Percentiles rank a stretch among this genome's conserved stretches.
These are phyloP conservation scores for Kryptolebias marmoratus DNA, from an alignment of 2,113 vertebrate genomes.

Conservation along the genomic window DNA sequence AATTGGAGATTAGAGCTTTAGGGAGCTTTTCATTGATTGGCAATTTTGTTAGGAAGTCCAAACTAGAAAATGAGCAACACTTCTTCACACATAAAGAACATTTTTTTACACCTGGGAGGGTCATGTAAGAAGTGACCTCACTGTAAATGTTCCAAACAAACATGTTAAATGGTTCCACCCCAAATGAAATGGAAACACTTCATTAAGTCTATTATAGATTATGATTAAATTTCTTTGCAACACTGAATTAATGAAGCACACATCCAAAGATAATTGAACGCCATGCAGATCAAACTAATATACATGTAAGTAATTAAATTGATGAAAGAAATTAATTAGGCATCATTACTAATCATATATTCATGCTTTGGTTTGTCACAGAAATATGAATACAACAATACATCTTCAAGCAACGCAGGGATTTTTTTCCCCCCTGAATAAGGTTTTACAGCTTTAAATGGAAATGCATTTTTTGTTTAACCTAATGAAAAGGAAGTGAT, in stretches of 20 bases:
- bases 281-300: constrained; percentile 69
- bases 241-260: constrained; percentile 72
- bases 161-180: constrained; percentile 57
- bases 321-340: constrained; percentile 67
- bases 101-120: neutral
- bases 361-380: constrained; percentile 56
- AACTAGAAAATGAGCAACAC: neutral
- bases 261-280: constrained; percentile 72
- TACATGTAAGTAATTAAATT: constrained; percentile 70
- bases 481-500: constrained; percentile 9
- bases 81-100: neutral
- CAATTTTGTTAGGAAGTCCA: constrained; percentile 13
- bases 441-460: neutral
- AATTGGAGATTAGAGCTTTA: constrained; percentile 45
- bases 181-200: constrained; percentile 66
- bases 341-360: constrained; percentile 61
- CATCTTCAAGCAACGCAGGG: constrained; percentile 18
- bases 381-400: constrained; percentile 39
- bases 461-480: constrained; percentile 7
- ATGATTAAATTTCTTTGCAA: constrained; percentile 70
- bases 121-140: constrained; percentile 13
- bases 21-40: constrained; percentile 31
- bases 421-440: neutral
- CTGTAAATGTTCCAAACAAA: constrained; percentile 53
- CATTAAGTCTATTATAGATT: constrained; percentile 71